Percentiles rank a stretch among this genome's conserved stretches.
phyloP scores from a whole-genome alignment of 2,797 vertebrate genomes.

The Ceyx erithaca region DNA sequence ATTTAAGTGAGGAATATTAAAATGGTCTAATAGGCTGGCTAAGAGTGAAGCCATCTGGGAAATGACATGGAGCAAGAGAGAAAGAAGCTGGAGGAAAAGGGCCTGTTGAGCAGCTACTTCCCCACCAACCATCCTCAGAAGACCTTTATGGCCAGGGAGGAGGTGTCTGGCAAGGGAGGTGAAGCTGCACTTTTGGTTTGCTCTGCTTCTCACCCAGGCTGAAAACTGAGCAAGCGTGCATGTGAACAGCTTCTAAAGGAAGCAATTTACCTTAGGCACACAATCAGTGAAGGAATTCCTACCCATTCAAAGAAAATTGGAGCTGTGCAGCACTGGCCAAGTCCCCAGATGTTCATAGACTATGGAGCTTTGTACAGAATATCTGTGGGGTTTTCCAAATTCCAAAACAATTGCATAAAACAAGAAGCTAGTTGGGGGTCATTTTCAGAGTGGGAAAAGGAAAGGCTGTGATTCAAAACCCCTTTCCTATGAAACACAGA shows the following conservation, averaged over 20 bases:
- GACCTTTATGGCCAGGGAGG: not conserved
- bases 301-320: slow-evolving; percentile 8
- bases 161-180: not conserved
- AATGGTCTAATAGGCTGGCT: fast-evolving
- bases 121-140: fast-evolving
- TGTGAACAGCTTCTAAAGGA: slow-evolving; percentile 59
- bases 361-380: not conserved
- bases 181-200: not conserved
- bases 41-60: not conserved
- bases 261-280: slow-evolving; percentile 58
- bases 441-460: not conserved
- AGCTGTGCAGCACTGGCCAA: slow-evolving; percentile 25
- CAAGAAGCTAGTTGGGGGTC: slow-evolving; percentile 10
- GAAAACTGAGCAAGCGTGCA: not conserved
- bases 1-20: not conserved
- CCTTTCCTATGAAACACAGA: slow-evolving; percentile 36
- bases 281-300: slow-evolving; percentile 52
- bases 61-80: not conserved
- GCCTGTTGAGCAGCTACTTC: not conserved
- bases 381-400: slow-evolving; percentile 57
- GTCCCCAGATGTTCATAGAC: slow-evolving; percentile 53
- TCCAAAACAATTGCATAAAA: slow-evolving; percentile 52
- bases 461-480: not conserved
- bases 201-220: not conserved
- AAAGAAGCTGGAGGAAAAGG: not conserved